A percentile compares a stretch with the other conserved stretches of the same genome.
Evolutionary conservation across 2,888 invertebrate genomes (phyloP).

Genomic region (Antitype chi): DNA sequence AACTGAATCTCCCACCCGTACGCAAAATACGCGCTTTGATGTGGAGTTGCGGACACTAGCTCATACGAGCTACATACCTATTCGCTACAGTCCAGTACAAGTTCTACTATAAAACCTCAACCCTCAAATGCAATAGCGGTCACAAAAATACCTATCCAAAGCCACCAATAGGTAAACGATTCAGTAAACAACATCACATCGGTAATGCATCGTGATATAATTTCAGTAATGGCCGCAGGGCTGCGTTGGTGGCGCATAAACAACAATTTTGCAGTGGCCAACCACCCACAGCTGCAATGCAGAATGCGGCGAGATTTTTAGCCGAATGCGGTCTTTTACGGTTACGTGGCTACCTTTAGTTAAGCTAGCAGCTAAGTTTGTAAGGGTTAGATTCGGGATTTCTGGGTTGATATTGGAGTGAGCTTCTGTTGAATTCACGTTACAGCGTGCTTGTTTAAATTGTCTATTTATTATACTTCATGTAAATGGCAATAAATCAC

Average conservation of each 20-base stretch:
- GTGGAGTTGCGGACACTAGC: too few relatives aligned
- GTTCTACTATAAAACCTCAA: too few relatives aligned
- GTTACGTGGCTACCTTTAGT: conserved; percentile 39
- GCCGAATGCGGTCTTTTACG: conserved; percentile 62
- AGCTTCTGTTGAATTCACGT: too few relatives aligned
- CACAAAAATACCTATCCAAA: conserved; percentile 12
- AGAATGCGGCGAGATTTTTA: conserved; percentile 67
- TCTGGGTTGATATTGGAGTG: neutral
- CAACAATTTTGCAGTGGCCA: conserved; percentile 72
- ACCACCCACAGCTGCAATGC: conserved; percentile 66
- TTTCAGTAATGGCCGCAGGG: conserved; percentile 64
- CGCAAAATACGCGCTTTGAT: too few relatives aligned
- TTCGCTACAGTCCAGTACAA: too few relatives aligned
- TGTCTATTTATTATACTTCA: too few relatives aligned
- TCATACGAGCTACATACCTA: too few relatives aligned
- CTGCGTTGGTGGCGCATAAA: conserved; percentile 70
- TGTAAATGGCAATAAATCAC: too few relatives aligned
- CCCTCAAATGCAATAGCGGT: conserved; percentile 4
- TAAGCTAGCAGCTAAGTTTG: too few relatives aligned
- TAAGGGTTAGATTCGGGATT: conserved; percentile 15
- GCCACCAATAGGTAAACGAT: conserved; percentile 26
- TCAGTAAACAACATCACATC: conserved; percentile 60
- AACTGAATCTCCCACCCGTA: too few relatives aligned
- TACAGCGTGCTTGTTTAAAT: too few relatives aligned
- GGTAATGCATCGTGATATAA: conserved; percentile 64